Evolutionary conservation across 1,140 invertebrate genomes (phyloP), one percentile per base, ranked within the genome.

Genomic region (Medauroidea extradentata): DNA sequence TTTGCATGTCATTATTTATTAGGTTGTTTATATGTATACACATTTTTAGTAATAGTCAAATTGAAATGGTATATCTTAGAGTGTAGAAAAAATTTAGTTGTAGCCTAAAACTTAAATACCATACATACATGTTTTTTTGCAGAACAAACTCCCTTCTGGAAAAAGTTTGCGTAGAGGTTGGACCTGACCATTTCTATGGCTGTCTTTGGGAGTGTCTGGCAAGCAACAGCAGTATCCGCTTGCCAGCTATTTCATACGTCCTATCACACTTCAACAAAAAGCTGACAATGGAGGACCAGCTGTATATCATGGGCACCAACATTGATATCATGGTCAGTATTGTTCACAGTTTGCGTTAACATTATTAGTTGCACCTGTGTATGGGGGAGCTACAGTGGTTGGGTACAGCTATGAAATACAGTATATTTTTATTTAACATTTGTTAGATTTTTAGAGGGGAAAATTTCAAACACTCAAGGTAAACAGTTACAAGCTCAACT

Each of bases 151-250:
- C 77, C 11, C 76, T 95, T 43, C 69, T 94, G 21, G 89, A 90
- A 64, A 84, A 89, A 71, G 88, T 92, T 18, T 90, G 89, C 69
- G 81, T 86, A 29, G 88, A 87, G n/a, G 90, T 93, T 25, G 89
- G 87, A 53, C 78, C 83, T 0, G 80, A 80, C 59, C 87, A 88
- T 67, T 96, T 95, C 75, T 96, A 94, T 74, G 88, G 88, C 0
- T 91, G 90, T 68, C 75, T 96, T 1, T 96, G 94, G 94, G 88
- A 94, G 68, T 90, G 89, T 69, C 80, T 95, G 19, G 81, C 88
- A 25, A 87, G 87, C 25, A 93, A 91, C 78, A 87, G 90, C 19
- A 83, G 83, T 5, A 88, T 95, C n/a, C 80, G 94, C 48, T 76
- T 94, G 60, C 89, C 91, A 4, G 94, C 91, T 16, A 87, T 94